These are phyloP conservation scores for Plebejus argus DNA, from an alignment of 2,888 invertebrate genomes.

Conservation along the genomic window DNA sequence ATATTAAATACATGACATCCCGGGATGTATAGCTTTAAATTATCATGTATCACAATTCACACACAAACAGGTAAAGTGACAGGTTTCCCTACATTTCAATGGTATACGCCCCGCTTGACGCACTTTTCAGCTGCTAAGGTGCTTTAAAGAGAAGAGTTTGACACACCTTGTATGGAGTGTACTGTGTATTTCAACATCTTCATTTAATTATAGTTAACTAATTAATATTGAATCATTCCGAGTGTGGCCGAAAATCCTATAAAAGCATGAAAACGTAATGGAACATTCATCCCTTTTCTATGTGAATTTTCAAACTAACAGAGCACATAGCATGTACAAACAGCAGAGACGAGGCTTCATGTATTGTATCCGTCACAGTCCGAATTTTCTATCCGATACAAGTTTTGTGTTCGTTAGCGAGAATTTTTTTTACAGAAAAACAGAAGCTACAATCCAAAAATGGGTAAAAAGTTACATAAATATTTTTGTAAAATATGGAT, in stretches of 20 bases:
- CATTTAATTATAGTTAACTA: too few relatives aligned
- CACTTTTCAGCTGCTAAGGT: too few relatives aligned
- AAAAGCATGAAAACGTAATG: background rate
- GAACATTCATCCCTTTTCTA: background rate
- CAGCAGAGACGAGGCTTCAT: background rate
- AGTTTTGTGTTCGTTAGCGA: conserved; percentile 4
- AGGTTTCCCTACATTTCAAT: too few relatives aligned
- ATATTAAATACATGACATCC: too few relatives aligned
- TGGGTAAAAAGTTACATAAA: background rate
- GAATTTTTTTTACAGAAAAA: background rate
- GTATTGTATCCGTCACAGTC: background rate
- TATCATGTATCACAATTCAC: too few relatives aligned
- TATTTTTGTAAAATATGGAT: background rate
- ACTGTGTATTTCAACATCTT: too few relatives aligned
- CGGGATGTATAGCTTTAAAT: too few relatives aligned
- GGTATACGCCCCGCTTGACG: too few relatives aligned
- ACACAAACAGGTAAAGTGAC: too few relatives aligned
- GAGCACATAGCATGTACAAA: background rate
- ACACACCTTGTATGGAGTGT: too few relatives aligned
- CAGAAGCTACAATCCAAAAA: background rate
- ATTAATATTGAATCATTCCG: too few relatives aligned
- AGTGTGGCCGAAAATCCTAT: background rate
- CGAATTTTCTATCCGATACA: background rate
- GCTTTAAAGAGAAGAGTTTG: too few relatives aligned
- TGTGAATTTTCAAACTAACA: conserved; percentile 1